These are phyloP conservation scores for Paramormyrops kingsleyae DNA, from an alignment of 2,113 vertebrate genomes.

Conservation along the genomic window DNA sequence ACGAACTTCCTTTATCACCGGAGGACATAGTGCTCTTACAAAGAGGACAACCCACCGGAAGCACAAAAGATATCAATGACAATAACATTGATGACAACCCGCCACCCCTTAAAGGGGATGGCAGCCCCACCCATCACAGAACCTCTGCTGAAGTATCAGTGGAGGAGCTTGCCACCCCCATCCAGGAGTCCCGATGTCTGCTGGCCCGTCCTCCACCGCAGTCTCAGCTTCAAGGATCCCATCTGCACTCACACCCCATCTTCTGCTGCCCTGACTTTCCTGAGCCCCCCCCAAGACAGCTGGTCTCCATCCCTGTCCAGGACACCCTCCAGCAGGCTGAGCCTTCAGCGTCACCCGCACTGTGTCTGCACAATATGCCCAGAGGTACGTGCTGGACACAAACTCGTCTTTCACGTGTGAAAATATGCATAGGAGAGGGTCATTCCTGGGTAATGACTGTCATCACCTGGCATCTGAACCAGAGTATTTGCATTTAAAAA, in stretches of 20 bases:
- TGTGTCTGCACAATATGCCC: constrained; percentile 34
- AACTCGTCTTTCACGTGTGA: not conserved
- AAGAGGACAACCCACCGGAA: constrained; percentile 27
- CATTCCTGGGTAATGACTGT: not conserved
- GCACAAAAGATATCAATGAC: constrained; percentile 55
- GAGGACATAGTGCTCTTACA: constrained; percentile 26
- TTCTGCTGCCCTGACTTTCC: constrained; percentile 34
- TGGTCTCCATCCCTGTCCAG: constrained; percentile 29
- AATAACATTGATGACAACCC: constrained; percentile 42
- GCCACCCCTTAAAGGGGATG: constrained; percentile 21
- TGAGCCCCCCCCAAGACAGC: constrained; percentile 13
- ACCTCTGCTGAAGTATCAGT: constrained; percentile 33
- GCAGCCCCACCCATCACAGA: constrained; percentile 14
- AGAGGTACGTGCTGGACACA: constrained; percentile 45
- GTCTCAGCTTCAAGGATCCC: not conserved
- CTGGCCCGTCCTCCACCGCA: constrained; percentile 23
- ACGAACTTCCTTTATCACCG: constrained; percentile 3
- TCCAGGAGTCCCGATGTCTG: constrained; percentile 60
- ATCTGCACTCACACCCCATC: constrained; percentile 25
- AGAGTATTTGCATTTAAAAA: not conserved
- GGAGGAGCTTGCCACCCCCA: constrained; percentile 52
- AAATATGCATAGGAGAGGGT: not conserved
- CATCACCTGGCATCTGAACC: not conserved
- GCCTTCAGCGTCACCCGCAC: constrained; percentile 30
- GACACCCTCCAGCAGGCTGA: constrained; percentile 29